Evolutionary conservation across 2,113 vertebrate species (phyloP).

Genomic region (Rostratula benghalensis): DNA sequence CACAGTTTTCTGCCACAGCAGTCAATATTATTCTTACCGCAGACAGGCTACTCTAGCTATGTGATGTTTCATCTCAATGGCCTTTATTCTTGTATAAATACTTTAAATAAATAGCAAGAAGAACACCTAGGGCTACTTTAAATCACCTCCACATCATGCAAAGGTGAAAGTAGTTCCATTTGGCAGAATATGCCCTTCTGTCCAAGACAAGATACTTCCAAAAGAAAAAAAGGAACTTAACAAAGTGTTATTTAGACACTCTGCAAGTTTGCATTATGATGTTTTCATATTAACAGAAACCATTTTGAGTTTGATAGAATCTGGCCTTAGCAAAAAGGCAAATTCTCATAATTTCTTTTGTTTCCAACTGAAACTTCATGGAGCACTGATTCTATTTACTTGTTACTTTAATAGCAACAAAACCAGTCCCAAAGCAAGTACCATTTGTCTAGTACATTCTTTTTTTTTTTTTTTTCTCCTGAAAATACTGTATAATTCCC

Average conservation of each 20-base stretch:
- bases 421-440: background rate
- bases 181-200: conserved; percentile 32
- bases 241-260: conserved; percentile 37
- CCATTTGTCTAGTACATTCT: background rate
- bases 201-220: conserved; percentile 46
- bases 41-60: background rate
- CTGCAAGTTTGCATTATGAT: background rate
- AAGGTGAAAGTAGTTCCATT: conserved; percentile 42
- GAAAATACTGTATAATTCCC: background rate
- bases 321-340: background rate
- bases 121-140: conserved; percentile 56
- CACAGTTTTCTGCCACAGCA: conserved; percentile 44
- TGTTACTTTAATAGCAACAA: conserved; percentile 2
- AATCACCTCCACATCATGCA: conserved; percentile 55
- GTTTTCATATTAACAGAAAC: conserved; percentile 20
- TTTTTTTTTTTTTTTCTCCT: background rate
- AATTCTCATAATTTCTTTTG: conserved; percentile 14
- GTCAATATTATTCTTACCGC: conserved; percentile 68
- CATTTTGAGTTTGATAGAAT: conserved; percentile 19
- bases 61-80: conserved; percentile 42
- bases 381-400: background rate
- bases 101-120: conserved; percentile 54
- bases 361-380: background rate
- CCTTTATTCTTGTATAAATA: conserved; percentile 62
- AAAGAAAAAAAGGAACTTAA: conserved; percentile 10